phyloP scores from a whole-genome alignment of 2,113 vertebrate species.

The Panthera uncia region DNA sequence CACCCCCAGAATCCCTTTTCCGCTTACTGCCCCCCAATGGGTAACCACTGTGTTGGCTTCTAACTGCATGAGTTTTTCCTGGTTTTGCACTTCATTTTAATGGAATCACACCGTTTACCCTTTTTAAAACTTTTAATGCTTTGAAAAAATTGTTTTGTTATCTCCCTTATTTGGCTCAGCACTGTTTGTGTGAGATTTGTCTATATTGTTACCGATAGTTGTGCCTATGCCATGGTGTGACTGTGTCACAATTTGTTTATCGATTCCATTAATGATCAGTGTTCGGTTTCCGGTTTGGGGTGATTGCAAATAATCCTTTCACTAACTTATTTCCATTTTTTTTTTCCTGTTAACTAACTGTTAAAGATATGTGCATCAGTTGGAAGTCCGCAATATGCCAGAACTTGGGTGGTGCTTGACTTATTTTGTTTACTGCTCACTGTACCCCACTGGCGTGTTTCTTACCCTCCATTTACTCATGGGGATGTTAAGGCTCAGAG shows the following conservation, averaged over 20 bases:
- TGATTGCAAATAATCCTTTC: background rate
- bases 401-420: background rate
- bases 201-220: background rate
- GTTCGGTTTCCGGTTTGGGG: background rate
- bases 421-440: background rate
- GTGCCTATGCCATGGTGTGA: background rate
- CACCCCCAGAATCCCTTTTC: too few relatives aligned
- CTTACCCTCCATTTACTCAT: background rate
- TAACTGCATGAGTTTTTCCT: background rate
- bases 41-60: background rate
- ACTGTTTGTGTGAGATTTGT: background rate
- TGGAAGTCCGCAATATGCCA: rapidly evolving
- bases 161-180: background rate
- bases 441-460: background rate
- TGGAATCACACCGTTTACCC: background rate
- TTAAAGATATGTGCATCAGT: background rate
- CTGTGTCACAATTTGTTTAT: background rate
- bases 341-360: background rate
- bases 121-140: too few relatives aligned
- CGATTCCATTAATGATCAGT: background rate
- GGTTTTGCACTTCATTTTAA: background rate
- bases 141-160: background rate
- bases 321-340: background rate
- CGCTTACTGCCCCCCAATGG: too few relatives aligned
- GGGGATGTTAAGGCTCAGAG: background rate